Base-by-base conservation (phyloP, 2,797 vertebrate genomes). In the Onychomys leucogaster region DNA sequence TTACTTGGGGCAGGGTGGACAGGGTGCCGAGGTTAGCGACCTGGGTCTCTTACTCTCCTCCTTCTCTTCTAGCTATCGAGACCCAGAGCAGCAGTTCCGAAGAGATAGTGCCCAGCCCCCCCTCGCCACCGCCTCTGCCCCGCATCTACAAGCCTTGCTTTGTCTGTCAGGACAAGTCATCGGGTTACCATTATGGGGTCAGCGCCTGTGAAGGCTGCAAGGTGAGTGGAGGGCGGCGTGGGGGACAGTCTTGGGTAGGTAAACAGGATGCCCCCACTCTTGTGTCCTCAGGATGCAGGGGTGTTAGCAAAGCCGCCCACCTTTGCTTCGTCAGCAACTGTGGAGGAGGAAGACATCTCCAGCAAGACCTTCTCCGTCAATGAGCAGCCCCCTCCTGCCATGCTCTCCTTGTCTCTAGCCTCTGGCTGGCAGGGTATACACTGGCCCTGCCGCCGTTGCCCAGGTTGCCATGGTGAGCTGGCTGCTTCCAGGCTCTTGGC, bases 141-240 rank as follows among this genome's bases (percentile, higher is more conserved):
- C 98, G 99, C n/a, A 99, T 99, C 98, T 99, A 99, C 98, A 99
- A 99, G 97, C 99, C 99, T 81, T 99, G 99, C 97, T 99, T 99
- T 87, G 99, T 99, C 97, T 99, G 99, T 98, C 99, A 99, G 98
- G 99, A 99, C 98, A 99, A 99, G 90, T 99, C 99, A 91, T 99
- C 99, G 0, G 99, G 99, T 89, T 99, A 99, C 98, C 99, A 99
- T 99, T 99, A 99, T 95, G 99, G 99, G 81, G 99, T 99, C 98
- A 99, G 99, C 95, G 99, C 99, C 98, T 99, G 99, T 52, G 99
- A 99, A 94, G 99, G 99, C 97, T 99, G 99, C 98, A 99, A 99
- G 99, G 99, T 99, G 98, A 98, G 98, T 67, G 7, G 7, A 52
- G 43, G n/a, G 55, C 7, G 17, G 49, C 69, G 1, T 4, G 6